phyloP scores from a whole-genome alignment of 2,113 vertebrate species.

The Hydrochoerus hydrochaeris region DNA sequence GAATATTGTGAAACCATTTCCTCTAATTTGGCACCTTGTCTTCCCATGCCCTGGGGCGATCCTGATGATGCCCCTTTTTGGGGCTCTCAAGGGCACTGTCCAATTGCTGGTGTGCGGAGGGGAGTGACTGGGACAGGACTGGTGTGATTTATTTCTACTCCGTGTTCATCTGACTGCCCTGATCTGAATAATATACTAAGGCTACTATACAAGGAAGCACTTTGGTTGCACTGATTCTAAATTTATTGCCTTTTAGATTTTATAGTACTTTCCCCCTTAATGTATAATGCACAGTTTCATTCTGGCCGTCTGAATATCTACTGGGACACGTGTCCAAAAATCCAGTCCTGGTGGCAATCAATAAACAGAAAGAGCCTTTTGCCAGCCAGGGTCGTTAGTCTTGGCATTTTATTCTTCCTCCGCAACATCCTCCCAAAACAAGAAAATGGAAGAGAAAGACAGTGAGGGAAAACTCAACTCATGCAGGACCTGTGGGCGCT shows the following conservation, averaged over 20 bases:
- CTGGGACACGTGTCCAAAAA: background rate
- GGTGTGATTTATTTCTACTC: background rate
- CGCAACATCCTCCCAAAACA: background rate
- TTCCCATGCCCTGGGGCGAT: background rate
- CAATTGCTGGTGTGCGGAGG: background rate
- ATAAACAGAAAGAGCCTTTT: slow-evolving; percentile 43
- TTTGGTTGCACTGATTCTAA: slow-evolving; percentile 48
- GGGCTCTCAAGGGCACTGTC: background rate
- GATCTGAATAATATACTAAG: background rate
- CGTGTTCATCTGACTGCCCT: background rate
- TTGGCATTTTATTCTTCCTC: background rate
- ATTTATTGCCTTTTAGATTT: slow-evolving; percentile 69
- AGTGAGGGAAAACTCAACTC: background rate
- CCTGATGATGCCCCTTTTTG: background rate
- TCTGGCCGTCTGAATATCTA: slow-evolving; percentile 41
- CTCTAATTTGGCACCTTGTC: background rate
- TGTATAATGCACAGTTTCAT: slow-evolving; percentile 54
- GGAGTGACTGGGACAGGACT: background rate
- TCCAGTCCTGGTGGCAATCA: background rate
- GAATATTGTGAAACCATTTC: slow-evolving; percentile 28
- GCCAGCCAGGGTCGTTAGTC: background rate
- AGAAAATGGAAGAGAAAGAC: background rate
- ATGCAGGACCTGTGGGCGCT: background rate
- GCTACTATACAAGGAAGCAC: background rate
- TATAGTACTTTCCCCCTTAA: background rate